Percentiles rank a stretch among this genome's conserved stretches.
These are phyloP conservation scores for Drosophila paranaensis DNA, from an alignment of 2,888 invertebrate genomes.

Conservation along the genomic window DNA sequence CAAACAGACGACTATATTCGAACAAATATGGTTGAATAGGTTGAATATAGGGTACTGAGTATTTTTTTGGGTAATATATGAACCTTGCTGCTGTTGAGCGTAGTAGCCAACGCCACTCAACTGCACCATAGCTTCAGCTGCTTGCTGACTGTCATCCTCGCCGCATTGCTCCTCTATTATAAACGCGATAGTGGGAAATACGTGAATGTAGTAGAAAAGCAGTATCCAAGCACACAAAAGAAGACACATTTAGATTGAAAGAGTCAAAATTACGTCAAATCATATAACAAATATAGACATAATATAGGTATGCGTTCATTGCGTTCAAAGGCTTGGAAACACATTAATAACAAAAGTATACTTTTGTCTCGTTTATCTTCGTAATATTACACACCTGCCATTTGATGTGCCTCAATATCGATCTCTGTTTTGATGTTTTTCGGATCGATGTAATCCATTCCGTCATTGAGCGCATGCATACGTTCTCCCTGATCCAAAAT, in stretches of 20 bases:
- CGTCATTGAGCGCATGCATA: conserved; percentile 59
- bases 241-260: conserved; percentile 44
- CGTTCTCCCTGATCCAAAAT: conserved; percentile 84
- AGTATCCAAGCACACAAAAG: conserved; percentile 58
- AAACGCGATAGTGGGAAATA: conserved; percentile 34
- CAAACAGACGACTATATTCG: conserved; percentile 14
- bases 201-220: conserved; percentile 44
- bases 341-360: conserved; percentile 10
- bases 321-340: conserved; percentile 9
- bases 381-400: conserved; percentile 69
- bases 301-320: neutral
- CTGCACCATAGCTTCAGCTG: conserved; percentile 91
- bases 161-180: conserved; percentile 83
- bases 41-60: conserved; percentile 15
- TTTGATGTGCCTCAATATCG: conserved; percentile 75
- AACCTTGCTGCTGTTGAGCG: conserved; percentile 85
- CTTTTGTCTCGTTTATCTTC: neutral
- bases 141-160: conserved; percentile 89
- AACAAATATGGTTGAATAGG: conserved; percentile 4
- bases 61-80: conserved; percentile 51
- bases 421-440: conserved; percentile 80
- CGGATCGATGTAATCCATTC: conserved; percentile 75
- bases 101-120: conserved; percentile 89
- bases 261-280: conserved; percentile 22
- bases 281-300: conserved; percentile 3